Evolutionary conservation across 2,797 vertebrate genomes (phyloP).

Genomic region (Tangara arthus): DNA sequence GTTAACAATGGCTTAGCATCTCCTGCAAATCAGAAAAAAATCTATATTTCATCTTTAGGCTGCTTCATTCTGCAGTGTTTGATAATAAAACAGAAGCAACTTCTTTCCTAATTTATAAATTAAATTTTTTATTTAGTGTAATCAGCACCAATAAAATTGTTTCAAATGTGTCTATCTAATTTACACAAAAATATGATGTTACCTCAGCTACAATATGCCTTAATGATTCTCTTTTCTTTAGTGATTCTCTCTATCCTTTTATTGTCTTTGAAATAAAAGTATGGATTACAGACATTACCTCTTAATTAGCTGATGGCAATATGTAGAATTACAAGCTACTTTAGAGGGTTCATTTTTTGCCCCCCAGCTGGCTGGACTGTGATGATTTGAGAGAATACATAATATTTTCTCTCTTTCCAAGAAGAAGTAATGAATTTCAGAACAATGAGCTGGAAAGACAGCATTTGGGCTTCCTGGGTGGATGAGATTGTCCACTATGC

Average conservation of each 20-base stretch:
- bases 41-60: not conserved
- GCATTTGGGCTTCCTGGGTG: not conserved
- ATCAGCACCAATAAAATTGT: not conserved
- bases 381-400: not conserved
- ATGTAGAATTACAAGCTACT: not conserved
- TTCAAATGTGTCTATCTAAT: not conserved
- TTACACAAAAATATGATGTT: not conserved
- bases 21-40: not conserved
- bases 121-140: not conserved
- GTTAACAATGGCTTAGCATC: not conserved
- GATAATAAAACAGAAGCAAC: not conserved
- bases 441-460: not conserved
- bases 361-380: not conserved
- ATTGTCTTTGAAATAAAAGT: not conserved
- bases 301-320: constrained; percentile 13
- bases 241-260: constrained; percentile 1
- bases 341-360: not conserved
- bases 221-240: not conserved
- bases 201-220: not conserved
- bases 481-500: not conserved
- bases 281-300: not conserved
- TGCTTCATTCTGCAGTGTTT: not conserved
- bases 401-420: not conserved
- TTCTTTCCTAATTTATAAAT: not conserved
- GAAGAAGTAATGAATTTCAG: not conserved